Conservation (phyloP, 1,140 invertebrate species). For the Drosophila neocordata region DNA sequence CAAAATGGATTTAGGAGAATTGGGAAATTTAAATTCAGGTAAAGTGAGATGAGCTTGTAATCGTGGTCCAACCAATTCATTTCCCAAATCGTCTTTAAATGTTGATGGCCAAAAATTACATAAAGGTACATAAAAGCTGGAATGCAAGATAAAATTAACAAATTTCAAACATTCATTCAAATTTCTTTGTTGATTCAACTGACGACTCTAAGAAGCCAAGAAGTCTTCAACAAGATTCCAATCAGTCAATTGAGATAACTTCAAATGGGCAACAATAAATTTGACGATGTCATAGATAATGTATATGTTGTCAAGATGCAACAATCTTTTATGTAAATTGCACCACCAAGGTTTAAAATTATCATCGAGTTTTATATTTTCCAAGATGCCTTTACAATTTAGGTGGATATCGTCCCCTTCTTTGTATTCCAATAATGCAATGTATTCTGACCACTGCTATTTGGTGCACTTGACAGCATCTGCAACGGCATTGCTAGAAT, state of each 20-base stretch:
- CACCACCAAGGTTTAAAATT: constrained; percentile 77
- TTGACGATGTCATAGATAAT: constrained; percentile 83
- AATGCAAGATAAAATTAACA: too few species aligned
- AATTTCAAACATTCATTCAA: too few species aligned
- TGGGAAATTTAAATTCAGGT: background rate
- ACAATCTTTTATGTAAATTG: constrained; percentile 81
- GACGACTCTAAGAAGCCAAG: too few species aligned
- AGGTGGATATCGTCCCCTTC: constrained; percentile 84
- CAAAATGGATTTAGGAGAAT: background rate
- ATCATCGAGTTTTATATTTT: constrained; percentile 82
- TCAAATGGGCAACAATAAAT: constrained; percentile 50
- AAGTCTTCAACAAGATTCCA: constrained; percentile 50
- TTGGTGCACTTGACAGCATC: constrained; percentile 8
- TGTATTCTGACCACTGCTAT: constrained; percentile 54
- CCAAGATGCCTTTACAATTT: constrained; percentile 84
- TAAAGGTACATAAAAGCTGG: too few species aligned
- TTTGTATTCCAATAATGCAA: constrained; percentile 84
- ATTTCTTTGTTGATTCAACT: too few species aligned
- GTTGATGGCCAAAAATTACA: too few species aligned
- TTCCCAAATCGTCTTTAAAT: too few species aligned
- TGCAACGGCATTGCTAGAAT: background rate
- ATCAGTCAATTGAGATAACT: constrained; percentile 18
- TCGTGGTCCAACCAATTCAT: background rate
- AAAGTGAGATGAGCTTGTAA: background rate
- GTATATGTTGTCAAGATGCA: constrained; percentile 82